A percentile compares a stretch with the other conserved stretches of the same genome.
These are phyloP conservation scores for Serripes groenlandicus DNA, from an alignment of 2,888 invertebrate genomes.

Conservation along the genomic window DNA sequence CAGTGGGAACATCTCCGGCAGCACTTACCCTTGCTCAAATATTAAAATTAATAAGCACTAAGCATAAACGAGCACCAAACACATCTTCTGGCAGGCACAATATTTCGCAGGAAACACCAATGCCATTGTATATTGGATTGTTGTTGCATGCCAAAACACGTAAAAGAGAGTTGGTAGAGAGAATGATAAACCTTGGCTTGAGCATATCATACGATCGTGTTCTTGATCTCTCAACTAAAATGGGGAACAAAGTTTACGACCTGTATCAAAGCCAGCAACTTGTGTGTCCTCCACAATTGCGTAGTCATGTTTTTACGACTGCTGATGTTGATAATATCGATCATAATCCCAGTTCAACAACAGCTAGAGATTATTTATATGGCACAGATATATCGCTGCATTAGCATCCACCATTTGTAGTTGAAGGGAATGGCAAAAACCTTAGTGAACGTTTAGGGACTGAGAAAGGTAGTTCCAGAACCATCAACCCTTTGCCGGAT, in stretches of 20 bases:
- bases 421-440: no score
- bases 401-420: no score
- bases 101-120: slow-evolving; percentile 15
- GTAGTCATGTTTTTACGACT: slow-evolving; percentile 3
- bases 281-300: slow-evolving; percentile 10
- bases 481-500: no score
- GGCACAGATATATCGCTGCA: slow-evolving; percentile 18
- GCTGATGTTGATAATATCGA: slow-evolving; percentile 27
- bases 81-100: background rate
- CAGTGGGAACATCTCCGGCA: no score
- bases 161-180: slow-evolving; percentile 57
- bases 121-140: slow-evolving; percentile 31
- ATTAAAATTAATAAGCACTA: no score
- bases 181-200: slow-evolving; percentile 58
- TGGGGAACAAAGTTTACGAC: background rate
- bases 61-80: no score
- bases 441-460: no score
- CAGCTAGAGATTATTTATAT: slow-evolving; percentile 7
- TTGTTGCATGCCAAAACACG: slow-evolving; percentile 62
- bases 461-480: no score
- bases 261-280: background rate
- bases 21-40: no score
- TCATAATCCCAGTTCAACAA: slow-evolving; percentile 22
- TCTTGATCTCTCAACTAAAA: background rate
- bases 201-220: slow-evolving; percentile 51